phyloP scores from a whole-genome alignment of 1,140 invertebrate genomes.

The Amyelois transitella region DNA sequence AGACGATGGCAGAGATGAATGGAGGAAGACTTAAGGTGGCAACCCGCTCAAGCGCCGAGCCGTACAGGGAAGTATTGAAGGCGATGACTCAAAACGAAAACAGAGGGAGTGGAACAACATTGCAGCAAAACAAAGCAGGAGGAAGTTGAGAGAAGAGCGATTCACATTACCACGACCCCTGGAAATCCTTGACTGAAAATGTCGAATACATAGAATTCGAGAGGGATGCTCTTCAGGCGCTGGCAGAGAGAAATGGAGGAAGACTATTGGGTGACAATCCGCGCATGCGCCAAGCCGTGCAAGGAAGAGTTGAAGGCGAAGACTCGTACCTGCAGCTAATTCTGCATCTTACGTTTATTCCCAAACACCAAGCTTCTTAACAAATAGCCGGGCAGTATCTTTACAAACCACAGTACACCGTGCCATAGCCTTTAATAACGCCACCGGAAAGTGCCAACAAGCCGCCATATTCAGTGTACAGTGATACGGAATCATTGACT shows the following conservation, averaged over 20 bases:
- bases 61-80: constrained; percentile 50
- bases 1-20: constrained; percentile 77
- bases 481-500: too few relatives aligned
- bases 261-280: constrained; percentile 36
- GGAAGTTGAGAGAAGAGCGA: constrained; percentile 93
- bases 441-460: too few relatives aligned
- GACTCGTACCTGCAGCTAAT: too few relatives aligned
- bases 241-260: constrained; percentile 76
- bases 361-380: too few relatives aligned
- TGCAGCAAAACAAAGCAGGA: constrained; percentile 93
- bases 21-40: constrained; percentile 63
- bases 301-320: constrained; percentile 52
- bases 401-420: too few relatives aligned
- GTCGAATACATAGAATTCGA: constrained; percentile 81
- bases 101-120: constrained; percentile 94
- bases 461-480: too few relatives aligned
- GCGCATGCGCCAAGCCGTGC: constrained; percentile 75
- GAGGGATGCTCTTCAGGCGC: constrained; percentile 78
- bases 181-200: too few relatives aligned
- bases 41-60: constrained; percentile 73
- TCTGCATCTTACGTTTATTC: too few relatives aligned
- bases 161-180: too few relatives aligned
- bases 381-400: constrained; percentile 90
- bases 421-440: too few relatives aligned
- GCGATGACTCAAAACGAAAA: constrained; percentile 88